Evolutionary conservation across 2,888 invertebrate species (phyloP).

Genomic region (Oscheius sp.): DNA sequence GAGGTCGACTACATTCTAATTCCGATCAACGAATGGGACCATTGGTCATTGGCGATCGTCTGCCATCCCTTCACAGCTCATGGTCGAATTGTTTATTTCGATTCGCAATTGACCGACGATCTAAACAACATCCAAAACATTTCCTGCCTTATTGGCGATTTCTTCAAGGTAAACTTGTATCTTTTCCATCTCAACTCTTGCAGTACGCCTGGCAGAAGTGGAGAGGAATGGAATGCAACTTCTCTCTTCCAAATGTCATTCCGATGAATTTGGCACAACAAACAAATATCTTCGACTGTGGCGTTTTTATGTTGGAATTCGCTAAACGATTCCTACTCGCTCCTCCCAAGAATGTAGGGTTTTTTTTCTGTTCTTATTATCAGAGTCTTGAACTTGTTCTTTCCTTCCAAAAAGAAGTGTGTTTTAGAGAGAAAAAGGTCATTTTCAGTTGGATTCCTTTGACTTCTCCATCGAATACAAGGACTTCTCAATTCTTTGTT

Average conservation of each 20-base stretch:
- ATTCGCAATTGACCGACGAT: slow-evolving; percentile 55
- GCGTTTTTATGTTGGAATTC: slow-evolving; percentile 62
- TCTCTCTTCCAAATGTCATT: slow-evolving; percentile 30
- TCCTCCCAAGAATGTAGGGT: slow-evolving; percentile 58
- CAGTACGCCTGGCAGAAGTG: slow-evolving; percentile 46
- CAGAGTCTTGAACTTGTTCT: too few species aligned
- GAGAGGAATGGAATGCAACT: slow-evolving; percentile 32
- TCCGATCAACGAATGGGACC: slow-evolving; percentile 65
- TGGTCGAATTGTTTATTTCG: slow-evolving; percentile 54
- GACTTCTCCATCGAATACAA: slow-evolving; percentile 56
- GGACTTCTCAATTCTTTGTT: slow-evolving; percentile 50
- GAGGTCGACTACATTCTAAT: slow-evolving; percentile 64
- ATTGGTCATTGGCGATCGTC: slow-evolving; percentile 60
- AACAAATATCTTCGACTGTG: slow-evolving; percentile 57
- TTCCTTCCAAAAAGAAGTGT: too few species aligned
- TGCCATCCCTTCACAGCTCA: slow-evolving; percentile 55
- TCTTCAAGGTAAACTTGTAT: too few species aligned
- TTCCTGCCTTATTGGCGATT: slow-evolving; percentile 48
- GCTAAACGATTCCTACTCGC: slow-evolving; percentile 57
- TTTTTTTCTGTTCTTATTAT: too few species aligned
- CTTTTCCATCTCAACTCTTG: slow-evolving; percentile 17
- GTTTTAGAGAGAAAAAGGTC: too few species aligned
- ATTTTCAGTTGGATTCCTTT: slow-evolving; percentile 51
- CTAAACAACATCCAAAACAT: slow-evolving; percentile 52
- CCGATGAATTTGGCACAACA: slow-evolving; percentile 53